Conservation (phyloP, 2,113 vertebrate genomes). For the Anseranas semipalmata region DNA sequence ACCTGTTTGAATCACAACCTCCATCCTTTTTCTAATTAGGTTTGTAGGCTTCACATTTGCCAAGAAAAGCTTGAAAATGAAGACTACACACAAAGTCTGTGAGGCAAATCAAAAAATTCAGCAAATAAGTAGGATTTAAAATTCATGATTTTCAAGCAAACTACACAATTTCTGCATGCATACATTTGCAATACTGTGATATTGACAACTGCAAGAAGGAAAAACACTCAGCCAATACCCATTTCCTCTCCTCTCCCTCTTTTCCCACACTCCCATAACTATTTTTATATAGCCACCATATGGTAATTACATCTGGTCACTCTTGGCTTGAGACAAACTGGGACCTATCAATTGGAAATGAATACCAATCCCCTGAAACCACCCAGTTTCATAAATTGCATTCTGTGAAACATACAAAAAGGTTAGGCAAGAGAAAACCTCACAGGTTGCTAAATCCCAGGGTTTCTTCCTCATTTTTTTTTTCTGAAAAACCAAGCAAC, state of each 20-base stretch:
- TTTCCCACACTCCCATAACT: neutral
- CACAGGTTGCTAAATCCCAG: neutral
- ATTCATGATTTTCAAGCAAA: constrained; percentile 11
- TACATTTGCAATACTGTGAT: neutral
- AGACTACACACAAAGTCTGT: neutral
- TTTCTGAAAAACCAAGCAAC: neutral
- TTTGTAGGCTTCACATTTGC: neutral
- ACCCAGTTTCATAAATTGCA: neutral
- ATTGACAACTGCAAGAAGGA: neutral
- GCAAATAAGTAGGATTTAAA: constrained; percentile 5
- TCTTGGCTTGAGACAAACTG: neutral
- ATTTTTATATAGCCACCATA: neutral
- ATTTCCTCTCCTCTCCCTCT: neutral
- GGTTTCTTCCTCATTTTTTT: neutral
- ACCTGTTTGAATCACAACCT: neutral
- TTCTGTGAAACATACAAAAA: neutral
- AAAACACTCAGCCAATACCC: neutral
- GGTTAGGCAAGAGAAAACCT: accelerated
- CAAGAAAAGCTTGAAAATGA: constrained; percentile 16
- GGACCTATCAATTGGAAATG: neutral
- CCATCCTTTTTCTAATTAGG: neutral
- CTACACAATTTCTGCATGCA: neutral
- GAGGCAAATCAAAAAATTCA: constrained; percentile 6
- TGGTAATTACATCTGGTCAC: neutral
- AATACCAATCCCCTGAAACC: neutral